Evolutionary conservation across 2,797 vertebrate genomes (phyloP).

Genomic region (Octomys mimax): DNA sequence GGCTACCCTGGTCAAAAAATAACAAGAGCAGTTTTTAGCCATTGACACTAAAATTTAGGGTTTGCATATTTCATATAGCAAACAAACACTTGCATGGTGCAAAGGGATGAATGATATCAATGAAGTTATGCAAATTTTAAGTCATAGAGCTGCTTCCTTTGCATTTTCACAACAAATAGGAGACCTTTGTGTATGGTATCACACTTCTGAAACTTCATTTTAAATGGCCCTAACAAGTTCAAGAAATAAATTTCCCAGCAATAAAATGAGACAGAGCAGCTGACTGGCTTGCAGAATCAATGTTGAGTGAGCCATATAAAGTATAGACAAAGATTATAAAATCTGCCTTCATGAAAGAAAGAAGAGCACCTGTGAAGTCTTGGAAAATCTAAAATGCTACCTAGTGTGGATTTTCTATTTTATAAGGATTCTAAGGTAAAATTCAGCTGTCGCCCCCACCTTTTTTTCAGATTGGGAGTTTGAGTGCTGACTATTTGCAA

Average conservation of each 20-base stretch:
- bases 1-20: constrained; percentile 48
- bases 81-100: not conserved
- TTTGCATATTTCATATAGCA: not conserved
- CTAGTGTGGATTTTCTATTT: not conserved
- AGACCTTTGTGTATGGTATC: not conserved
- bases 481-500: not conserved
- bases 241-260: not conserved
- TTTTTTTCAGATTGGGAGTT: not conserved
- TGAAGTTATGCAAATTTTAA: not conserved
- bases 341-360: constrained; percentile 11
- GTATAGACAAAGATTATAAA: not conserved
- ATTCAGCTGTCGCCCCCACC: not conserved
- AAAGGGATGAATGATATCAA: not conserved
- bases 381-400: not conserved
- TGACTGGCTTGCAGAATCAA: not conserved
- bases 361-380: not conserved
- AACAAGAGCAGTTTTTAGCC: constrained; percentile 51
- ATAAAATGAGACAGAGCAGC: not conserved
- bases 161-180: not conserved
- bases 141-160: not conserved
- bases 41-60: constrained; percentile 4
- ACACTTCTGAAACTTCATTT: not conserved
- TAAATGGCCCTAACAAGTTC: not conserved
- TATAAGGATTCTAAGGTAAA: constrained; percentile 12
- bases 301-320: not conserved